Conservation (phyloP, 2,113 vertebrate genomes). For the Hiodon alosoides region DNA sequence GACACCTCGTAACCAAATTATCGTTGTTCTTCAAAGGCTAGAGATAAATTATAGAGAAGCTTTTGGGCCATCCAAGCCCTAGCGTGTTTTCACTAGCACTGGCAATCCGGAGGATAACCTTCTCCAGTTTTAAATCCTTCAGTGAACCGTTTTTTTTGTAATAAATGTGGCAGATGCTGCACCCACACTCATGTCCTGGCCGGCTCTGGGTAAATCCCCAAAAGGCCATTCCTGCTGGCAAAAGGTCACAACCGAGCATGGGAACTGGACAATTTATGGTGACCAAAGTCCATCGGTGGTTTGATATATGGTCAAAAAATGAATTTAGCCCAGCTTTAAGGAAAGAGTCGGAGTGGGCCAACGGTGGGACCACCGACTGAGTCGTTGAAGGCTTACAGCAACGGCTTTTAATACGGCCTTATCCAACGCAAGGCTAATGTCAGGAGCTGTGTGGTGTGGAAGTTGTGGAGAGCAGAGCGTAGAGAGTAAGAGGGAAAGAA, state of each 20-base stretch:
- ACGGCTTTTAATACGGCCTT: no score
- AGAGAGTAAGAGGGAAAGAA: no score
- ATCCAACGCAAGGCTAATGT: no score
- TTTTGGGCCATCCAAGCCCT: background rate
- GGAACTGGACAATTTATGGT: slow-evolving; percentile 35
- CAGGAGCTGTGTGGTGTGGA: no score
- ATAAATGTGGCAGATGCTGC: background rate
- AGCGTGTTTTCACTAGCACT: background rate
- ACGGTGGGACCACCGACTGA: background rate
- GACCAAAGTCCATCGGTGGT: slow-evolving; percentile 18
- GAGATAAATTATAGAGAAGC: no score
- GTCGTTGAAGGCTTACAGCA: background rate
- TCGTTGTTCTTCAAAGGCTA: no score
- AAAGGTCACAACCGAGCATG: slow-evolving; percentile 33
- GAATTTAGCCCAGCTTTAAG: background rate
- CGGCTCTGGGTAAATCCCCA: slow-evolving; percentile 24
- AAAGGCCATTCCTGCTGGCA: slow-evolving; percentile 12
- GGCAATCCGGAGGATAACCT: slow-evolving; percentile 18
- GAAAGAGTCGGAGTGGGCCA: background rate
- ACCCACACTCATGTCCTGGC: slow-evolving; percentile 14
- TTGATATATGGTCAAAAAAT: slow-evolving; percentile 36
- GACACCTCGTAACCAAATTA: background rate
- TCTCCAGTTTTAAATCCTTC: slow-evolving; percentile 23
- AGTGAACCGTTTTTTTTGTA: slow-evolving; percentile 24
- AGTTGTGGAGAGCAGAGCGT: no score